These are phyloP conservation scores for Acrobasis repandana DNA, from an alignment of 2,888 invertebrate species.

Conservation along the genomic window DNA sequence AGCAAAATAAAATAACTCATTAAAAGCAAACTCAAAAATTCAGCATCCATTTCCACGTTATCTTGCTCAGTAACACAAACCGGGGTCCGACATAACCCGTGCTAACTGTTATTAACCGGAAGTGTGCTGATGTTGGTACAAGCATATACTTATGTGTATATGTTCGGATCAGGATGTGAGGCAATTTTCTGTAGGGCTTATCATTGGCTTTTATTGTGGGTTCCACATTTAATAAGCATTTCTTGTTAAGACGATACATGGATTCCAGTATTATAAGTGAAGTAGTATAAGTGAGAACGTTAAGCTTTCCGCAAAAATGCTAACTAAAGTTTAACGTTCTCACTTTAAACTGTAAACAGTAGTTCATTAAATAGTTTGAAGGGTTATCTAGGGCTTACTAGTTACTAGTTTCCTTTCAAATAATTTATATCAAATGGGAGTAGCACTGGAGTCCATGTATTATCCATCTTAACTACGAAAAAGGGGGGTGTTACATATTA, in stretches of 20 bases:
- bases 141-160: not conserved
- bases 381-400: too few species aligned
- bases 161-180: not conserved
- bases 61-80: slow-evolving; percentile 8
- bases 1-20: slow-evolving; percentile 3
- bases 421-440: too few species aligned
- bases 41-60: slow-evolving; percentile 12
- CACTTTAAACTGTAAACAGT: too few species aligned
- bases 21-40: not conserved
- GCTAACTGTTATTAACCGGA: slow-evolving; percentile 21
- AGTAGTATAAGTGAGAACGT: too few species aligned
- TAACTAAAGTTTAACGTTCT: too few species aligned
- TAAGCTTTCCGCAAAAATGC: too few species aligned
- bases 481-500: too few species aligned
- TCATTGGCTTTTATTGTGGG: not conserved
- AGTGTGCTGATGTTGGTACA: not conserved
- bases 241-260: not conserved
- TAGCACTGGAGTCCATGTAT: too few species aligned
- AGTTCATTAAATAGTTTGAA: too few species aligned
- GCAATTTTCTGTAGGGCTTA: not conserved
- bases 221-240: not conserved
- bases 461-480: too few species aligned
- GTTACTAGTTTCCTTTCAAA: too few species aligned
- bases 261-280: too few species aligned
- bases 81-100: slow-evolving; percentile 15